These are phyloP conservation scores for Drosophila melanogaster DNA, from an alignment of 1,140 invertebrate genomes.

Conservation along the genomic window DNA sequence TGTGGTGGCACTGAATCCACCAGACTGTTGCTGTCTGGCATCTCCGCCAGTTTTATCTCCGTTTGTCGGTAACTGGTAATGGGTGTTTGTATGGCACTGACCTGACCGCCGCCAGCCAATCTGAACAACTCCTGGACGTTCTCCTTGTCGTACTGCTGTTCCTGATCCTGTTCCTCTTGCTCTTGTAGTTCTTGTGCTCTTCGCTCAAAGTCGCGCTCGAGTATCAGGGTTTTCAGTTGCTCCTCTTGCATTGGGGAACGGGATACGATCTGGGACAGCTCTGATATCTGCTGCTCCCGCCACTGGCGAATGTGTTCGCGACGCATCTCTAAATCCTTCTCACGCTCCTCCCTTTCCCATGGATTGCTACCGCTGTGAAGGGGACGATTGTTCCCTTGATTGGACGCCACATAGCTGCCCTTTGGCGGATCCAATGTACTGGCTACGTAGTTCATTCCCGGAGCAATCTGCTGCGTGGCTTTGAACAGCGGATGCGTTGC, in stretches of 20 bases:
- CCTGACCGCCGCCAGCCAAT: constrained; percentile 52
- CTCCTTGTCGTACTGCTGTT: constrained; percentile 85
- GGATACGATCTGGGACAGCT: constrained; percentile 88
- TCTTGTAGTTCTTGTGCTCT: constrained; percentile 91
- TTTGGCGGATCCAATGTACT: constrained; percentile 91
- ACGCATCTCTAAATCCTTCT: constrained; percentile 87
- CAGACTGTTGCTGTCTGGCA: constrained; percentile 56
- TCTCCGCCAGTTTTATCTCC: constrained; percentile 77
- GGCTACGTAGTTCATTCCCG: constrained; percentile 80
- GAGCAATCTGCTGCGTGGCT: constrained; percentile 86
- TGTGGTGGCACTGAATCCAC: constrained; percentile 25
- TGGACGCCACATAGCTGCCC: constrained; percentile 89
- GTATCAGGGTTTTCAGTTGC: constrained; percentile 91
- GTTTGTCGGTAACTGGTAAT: constrained; percentile 78
- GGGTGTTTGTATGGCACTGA: constrained; percentile 79
- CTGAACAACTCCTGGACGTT: constrained; percentile 81
- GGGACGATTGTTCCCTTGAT: constrained; percentile 30
- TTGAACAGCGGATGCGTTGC: constrained; percentile 90
- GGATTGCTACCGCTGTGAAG: constrained; percentile 88
- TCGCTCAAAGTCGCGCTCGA: constrained; percentile 95
- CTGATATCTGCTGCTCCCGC: constrained; percentile 93
- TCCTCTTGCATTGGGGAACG: constrained; percentile 93
- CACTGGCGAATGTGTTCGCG: constrained; percentile 85
- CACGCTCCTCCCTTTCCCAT: constrained; percentile 95
- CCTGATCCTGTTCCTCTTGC: constrained; percentile 91